These are phyloP conservation scores for Heliothis virescens DNA, from an alignment of 1,140 invertebrate species.

Conservation along the genomic window DNA sequence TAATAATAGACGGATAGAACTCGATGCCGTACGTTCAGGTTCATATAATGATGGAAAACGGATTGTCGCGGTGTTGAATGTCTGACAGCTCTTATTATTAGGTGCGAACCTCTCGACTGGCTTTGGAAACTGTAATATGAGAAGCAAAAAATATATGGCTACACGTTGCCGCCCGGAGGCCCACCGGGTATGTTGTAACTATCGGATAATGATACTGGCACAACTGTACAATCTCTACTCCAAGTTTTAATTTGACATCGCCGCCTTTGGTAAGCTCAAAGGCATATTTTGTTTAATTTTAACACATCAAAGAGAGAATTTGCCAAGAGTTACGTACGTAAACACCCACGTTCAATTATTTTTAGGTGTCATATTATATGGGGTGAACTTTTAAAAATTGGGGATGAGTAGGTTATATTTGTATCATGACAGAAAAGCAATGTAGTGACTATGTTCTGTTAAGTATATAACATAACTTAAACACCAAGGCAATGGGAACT, in stretches of 20 bases:
- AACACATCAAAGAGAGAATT: background rate
- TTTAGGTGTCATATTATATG: too few species aligned
- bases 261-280: background rate
- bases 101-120: constrained; percentile 59
- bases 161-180: constrained; percentile 27
- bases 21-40: constrained; percentile 59
- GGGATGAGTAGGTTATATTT: too few species aligned
- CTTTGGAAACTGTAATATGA: constrained; percentile 40
- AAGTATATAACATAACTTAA: too few species aligned
- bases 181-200: constrained; percentile 35
- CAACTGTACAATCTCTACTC: constrained; percentile 9
- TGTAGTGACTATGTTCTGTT: too few species aligned
- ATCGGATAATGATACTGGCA: constrained; percentile 18
- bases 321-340: too few species aligned
- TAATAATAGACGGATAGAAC: constrained; percentile 78
- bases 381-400: too few species aligned
- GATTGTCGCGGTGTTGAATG: constrained; percentile 64
- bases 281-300: background rate
- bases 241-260: constrained; percentile 32
- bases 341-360: too few species aligned
- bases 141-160: constrained; percentile 40
- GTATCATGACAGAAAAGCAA: too few species aligned
- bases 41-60: constrained; percentile 66
- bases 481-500: too few species aligned
- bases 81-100: constrained; percentile 65